Base-by-base conservation (phyloP, 92 coral and sea anemone species). In the Hydrozoanthus gracilis region DNA sequence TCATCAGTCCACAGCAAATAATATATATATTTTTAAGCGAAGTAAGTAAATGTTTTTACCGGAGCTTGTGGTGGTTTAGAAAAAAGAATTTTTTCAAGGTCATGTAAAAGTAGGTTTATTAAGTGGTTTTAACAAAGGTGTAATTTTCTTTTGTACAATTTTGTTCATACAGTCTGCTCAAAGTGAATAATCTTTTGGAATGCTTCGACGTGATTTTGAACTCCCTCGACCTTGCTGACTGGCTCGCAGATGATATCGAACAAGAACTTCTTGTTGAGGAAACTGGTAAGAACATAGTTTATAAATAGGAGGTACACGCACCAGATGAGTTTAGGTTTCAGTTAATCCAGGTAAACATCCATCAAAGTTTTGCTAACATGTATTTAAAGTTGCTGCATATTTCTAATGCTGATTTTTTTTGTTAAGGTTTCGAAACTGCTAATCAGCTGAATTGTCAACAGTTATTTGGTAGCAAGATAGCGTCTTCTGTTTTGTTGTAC, bases 151-250 rank as follows among this genome's bases (percentile, higher is more conserved):
- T 27, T 27, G 2, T 27, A 27, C 39, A 27, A 27, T 27, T 27
- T 27, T 27, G 39, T 86, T 44, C 76, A 51, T 55, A 1, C 54
- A 96, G 99, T 86, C 85, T 96, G 56, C 95, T 91, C 62, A 90
- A 90, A 86, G 91, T 95, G 27, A 88, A 89, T 47, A 82, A 92
- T 88, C 80, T 96, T 78, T 84, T 93, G 74, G 82, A 86, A 55
- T 83, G 95, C 35, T 83, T 96, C 77, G 96, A 95, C 54, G 88
- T 64, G 76, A 67, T 96, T 16, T 86, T 96, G 55, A 88, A 88
- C 56, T 76, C 89, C 7, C 73, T 96, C 83, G 99, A 96, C 82
- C 86, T 80, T 12, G 65, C 73, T 4, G 60, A 66, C 15, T 80
- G 85, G 85, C 85, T 86, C 82, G 87, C 92, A 44, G 94, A 68